These are phyloP conservation scores for Drosophila stalkeri DNA, from an alignment of 2,888 invertebrate species.

Conservation along the genomic window DNA sequence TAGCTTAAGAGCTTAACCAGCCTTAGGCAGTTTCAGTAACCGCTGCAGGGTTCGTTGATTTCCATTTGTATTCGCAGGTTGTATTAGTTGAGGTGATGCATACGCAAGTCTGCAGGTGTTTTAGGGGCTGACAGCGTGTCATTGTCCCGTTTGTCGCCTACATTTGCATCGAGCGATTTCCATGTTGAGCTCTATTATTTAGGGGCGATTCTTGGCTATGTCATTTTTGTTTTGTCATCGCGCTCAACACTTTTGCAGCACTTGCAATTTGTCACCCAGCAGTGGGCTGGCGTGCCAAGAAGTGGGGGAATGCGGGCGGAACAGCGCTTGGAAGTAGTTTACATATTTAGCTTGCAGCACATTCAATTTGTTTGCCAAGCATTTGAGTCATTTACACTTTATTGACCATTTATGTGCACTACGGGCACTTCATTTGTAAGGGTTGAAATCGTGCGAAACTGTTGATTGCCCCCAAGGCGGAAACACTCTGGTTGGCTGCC, in stretches of 20 bases:
- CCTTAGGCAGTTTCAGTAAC: not conserved
- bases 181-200: conserved; percentile 1
- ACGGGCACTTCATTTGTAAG: conserved; percentile 3
- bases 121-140: conserved; percentile 22
- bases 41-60: not conserved
- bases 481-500: not conserved
- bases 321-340: conserved; percentile 31
- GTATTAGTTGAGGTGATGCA: not conserved
- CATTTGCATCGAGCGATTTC: conserved; percentile 22
- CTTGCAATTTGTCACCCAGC: conserved; percentile 15
- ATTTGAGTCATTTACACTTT: conserved; percentile 50
- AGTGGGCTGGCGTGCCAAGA: not conserved
- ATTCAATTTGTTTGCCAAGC: conserved; percentile 26
- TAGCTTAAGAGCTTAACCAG: not conserved
- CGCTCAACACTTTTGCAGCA: conserved; percentile 13
- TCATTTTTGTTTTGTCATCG: conserved; percentile 24
- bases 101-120: not conserved
- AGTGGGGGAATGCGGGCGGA: not conserved
- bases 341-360: conserved; percentile 45
- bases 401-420: conserved; percentile 55
- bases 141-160: conserved; percentile 22
- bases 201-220: conserved; percentile 8
- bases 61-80: not conserved
- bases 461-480: not conserved
- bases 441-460: conserved; percentile 5